These are phyloP conservation scores for Scophthalmus maximus DNA, from an alignment of 2,113 vertebrate genomes.

Conservation along the genomic window DNA sequence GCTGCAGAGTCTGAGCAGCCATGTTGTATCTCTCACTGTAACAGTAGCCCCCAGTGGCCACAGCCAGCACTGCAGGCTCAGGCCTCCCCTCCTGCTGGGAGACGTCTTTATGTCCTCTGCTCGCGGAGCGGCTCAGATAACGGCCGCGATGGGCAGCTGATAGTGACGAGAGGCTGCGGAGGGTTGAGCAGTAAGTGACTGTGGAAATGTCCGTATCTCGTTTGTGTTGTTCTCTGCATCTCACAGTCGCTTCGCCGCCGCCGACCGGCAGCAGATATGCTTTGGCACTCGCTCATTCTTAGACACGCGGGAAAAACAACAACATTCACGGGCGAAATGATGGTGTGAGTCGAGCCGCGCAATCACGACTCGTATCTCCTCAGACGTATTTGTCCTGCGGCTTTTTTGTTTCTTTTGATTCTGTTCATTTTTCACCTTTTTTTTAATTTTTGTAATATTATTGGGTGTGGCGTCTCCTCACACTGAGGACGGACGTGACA, in stretches of 20 bases:
- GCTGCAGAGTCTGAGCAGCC: neutral
- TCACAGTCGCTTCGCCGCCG: neutral
- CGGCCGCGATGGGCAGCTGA: slow-evolving; percentile 39
- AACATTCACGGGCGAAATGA: too few species aligned
- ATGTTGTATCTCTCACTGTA: slow-evolving; percentile 33
- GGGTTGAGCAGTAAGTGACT: slow-evolving; percentile 39
- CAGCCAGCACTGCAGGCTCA: slow-evolving; percentile 1
- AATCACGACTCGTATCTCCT: too few species aligned
- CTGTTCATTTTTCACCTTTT: too few species aligned
- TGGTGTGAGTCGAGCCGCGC: too few species aligned
- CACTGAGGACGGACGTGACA: too few species aligned
- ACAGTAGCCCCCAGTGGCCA: slow-evolving; percentile 53
- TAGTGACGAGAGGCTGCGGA: slow-evolving; percentile 20
- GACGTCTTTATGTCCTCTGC: slow-evolving; percentile 50
- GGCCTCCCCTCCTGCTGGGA: neutral
- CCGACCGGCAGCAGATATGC: too few species aligned
- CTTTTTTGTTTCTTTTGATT: too few species aligned
- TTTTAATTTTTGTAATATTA: too few species aligned
- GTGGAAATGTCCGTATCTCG: slow-evolving; percentile 20
- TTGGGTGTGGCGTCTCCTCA: too few species aligned
- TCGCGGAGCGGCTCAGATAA: slow-evolving; percentile 37
- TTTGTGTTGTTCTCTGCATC: slow-evolving; percentile 12
- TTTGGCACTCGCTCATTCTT: too few species aligned
- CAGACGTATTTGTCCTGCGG: too few species aligned
- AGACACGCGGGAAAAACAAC: too few species aligned